Percentiles rank a stretch among this genome's conserved stretches.
Conservation (phyloP, 1,140 invertebrate genomes). For the Medauroidea extradentata region DNA sequence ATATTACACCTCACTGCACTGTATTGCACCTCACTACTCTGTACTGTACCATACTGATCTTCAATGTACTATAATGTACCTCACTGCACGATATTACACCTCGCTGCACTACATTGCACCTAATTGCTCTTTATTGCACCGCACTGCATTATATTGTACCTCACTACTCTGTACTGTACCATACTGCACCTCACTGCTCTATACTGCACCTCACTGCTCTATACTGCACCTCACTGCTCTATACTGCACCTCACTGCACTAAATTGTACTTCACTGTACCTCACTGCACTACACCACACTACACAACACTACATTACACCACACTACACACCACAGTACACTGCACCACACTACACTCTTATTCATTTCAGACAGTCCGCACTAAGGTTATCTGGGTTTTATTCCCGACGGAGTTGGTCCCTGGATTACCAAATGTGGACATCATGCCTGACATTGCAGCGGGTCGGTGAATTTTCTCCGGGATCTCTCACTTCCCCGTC, state of each 20-base stretch:
- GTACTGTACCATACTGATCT: conserved; percentile 10
- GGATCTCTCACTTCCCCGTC: too few relatives aligned
- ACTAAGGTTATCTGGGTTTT: too few relatives aligned
- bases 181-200: conserved; percentile 21
- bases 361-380: too few relatives aligned
- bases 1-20: background rate
- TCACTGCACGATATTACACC: conserved; percentile 4
- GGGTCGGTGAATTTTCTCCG: too few relatives aligned
- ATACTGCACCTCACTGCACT: conserved; percentile 19
- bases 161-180: conserved; percentile 22
- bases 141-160: conserved; percentile 21
- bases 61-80: conserved; percentile 10
- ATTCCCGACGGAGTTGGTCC: too few relatives aligned
- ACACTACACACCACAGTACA: background rate
- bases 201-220: too few relatives aligned
- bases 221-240: conserved; percentile 23
- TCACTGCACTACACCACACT: background rate
- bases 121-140: conserved; percentile 17
- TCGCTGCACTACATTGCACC: conserved; percentile 13
- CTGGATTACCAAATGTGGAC: too few relatives aligned
- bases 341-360: too few relatives aligned
- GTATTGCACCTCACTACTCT: conserved; percentile 4
- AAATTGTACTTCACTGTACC: conserved; percentile 14
- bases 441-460: too few relatives aligned
- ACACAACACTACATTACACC: background rate